Conservation (phyloP, 2,888 invertebrate genomes). For the Odontomyia ornata region DNA sequence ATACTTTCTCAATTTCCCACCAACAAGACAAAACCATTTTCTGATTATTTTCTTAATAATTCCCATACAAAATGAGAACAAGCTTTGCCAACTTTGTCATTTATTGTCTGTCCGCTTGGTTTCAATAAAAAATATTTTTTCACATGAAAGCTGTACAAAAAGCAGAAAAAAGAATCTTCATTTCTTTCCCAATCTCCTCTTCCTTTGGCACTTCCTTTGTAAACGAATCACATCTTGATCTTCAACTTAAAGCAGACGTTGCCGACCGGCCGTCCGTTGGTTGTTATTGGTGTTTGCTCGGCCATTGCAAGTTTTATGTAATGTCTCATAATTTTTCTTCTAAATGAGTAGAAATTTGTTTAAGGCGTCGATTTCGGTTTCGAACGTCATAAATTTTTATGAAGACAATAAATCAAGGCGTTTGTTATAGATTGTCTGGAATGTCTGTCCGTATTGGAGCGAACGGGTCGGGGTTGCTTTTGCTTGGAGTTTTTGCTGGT, state of each 20-base stretch:
- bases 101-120: background rate
- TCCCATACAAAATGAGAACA: background rate
- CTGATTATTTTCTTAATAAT: background rate
- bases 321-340: conserved; percentile 46
- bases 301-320: conserved; percentile 14
- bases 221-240: background rate
- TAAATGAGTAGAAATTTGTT: conserved; percentile 41
- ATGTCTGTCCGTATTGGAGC: background rate
- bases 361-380: conserved; percentile 44
- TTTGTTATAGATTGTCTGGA: conserved; percentile 41
- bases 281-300: background rate
- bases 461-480: too few species aligned
- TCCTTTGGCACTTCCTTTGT: background rate
- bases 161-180: too few species aligned
- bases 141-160: background rate
- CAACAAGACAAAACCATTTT: background rate
- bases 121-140: background rate
- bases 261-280: background rate
- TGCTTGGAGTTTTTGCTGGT: too few species aligned
- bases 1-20: background rate
- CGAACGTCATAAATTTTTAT: conserved; percentile 47
- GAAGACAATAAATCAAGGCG: conserved; percentile 46
- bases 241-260: background rate
- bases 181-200: background rate
- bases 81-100: background rate